phyloP scores from a whole-genome alignment of 2,113 vertebrate species.

The Thalassoma bifasciatum region DNA sequence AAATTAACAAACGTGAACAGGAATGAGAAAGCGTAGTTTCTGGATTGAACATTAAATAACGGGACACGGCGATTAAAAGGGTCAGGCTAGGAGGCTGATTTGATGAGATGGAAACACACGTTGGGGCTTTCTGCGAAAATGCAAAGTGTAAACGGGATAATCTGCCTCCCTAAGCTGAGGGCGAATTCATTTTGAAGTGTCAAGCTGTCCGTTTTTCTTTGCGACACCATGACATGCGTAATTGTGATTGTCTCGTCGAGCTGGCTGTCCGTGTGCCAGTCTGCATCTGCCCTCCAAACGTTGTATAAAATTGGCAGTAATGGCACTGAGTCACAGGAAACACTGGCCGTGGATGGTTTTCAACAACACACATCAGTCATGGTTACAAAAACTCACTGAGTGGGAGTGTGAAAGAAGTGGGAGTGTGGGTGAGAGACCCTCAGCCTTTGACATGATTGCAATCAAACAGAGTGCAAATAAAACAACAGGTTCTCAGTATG shows the following conservation, averaged over 20 bases:
- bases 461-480: constrained; percentile 30
- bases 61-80: too few species aligned
- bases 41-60: constrained; percentile 24
- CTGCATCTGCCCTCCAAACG: not conserved
- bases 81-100: constrained; percentile 12
- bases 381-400: not conserved
- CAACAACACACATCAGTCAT: not conserved
- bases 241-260: not conserved
- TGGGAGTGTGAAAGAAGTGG: constrained; percentile 39
- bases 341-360: too few species aligned
- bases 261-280: too few species aligned
- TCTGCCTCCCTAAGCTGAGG: not conserved
- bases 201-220: not conserved
- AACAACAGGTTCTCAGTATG: constrained; percentile 22
- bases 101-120: constrained; percentile 3
- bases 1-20: constrained; percentile 57
- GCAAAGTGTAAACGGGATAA: not conserved
- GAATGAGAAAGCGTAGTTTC: too few species aligned
- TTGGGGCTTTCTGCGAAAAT: not conserved
- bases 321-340: too few species aligned
- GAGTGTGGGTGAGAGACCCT: constrained; percentile 40
- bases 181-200: constrained; percentile 1
- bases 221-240: not conserved
- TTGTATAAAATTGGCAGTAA: constrained; percentile 10
- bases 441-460: constrained; percentile 58